Base-by-base conservation (phyloP, 2,113 vertebrate species). In the Sarotherodon lohbergeri region DNA sequence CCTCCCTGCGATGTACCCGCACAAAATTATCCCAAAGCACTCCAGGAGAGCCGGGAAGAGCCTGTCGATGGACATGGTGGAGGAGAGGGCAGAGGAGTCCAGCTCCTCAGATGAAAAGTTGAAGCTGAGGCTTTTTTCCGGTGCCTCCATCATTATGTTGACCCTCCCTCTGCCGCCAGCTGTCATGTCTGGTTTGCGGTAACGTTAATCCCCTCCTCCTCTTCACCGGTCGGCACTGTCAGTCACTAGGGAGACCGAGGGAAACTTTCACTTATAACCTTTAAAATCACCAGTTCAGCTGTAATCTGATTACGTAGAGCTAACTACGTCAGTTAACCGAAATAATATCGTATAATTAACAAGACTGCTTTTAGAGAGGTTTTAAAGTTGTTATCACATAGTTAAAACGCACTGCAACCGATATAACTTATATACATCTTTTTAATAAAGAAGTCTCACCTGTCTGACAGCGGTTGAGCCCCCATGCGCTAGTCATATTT, bases 11-110 rank as follows among this genome's bases (percentile, higher is more conserved):
- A 98, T 90, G 56, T 99, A 99, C 19, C 98, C 98, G 81, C 99
- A 99, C 84, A 99, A 92, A 80, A 99, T 98, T 61, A 99, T 99
- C 80, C 98, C 98, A 92, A 99, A 99, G 88, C 98, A 99, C 93
- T 99, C 97, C 89, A 99, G 80, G 1, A 99, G 96, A 54, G 98
- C 99, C 86, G 98, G 99, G 32, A 99, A 97, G 84, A 99, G 98
- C 83, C 96, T 97, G 90, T 66, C 97, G 54, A 99, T 97, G 81
- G 98, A 98, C 98, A 99, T 99, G 89, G 96, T 95, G 86, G 96
- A 52, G 43, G 94, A 76, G 0, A 87, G 3, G 0, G 93, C 19
- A 2, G 91, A 95, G 36, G 90, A 55, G 86, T 96, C 97, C 39
- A 16, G 32, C 13, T 46, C 63, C 41, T 16, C 84, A 24, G 32